Percentiles rank a stretch among this genome's conserved stretches.
phyloP scores from a whole-genome alignment of 2,797 vertebrate species.

The Lophura swinhoii region DNA sequence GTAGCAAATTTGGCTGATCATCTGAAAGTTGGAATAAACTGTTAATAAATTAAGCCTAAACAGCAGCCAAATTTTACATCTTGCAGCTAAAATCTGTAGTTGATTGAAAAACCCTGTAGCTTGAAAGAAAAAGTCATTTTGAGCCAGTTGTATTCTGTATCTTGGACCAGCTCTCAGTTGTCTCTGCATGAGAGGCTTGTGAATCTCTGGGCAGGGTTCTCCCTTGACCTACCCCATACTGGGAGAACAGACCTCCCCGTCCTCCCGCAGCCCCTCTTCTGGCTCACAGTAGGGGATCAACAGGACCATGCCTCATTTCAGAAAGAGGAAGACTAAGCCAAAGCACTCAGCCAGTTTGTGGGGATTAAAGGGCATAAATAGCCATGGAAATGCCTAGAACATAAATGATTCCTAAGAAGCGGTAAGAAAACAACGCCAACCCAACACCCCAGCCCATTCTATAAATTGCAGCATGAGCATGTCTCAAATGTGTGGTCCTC shows the following conservation, averaged over 20 bases:
- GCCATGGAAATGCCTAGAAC: constrained; percentile 31
- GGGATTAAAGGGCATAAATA: constrained; percentile 41
- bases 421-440: background rate
- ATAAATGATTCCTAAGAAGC: background rate
- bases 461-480: background rate
- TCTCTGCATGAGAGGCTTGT: background rate
- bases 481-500: constrained; percentile 1
- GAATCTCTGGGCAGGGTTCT: background rate
- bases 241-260: background rate
- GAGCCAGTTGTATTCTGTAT: background rate
- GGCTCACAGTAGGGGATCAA: background rate
- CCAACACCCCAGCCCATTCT: background rate
- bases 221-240: background rate
- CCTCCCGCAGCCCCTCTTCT: background rate
- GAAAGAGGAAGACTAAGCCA: constrained; percentile 23
- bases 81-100: background rate
- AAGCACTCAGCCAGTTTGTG: constrained; percentile 20
- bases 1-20: background rate
- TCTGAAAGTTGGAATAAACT: constrained; percentile 34
- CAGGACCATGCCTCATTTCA: constrained; percentile 1
- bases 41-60: constrained; percentile 45
- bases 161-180: background rate
- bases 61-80: constrained; percentile 47
- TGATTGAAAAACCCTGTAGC: constrained; percentile 34
- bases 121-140: background rate